Conservation (phyloP, 2,113 vertebrate genomes). For the Clarias batrachus region DNA sequence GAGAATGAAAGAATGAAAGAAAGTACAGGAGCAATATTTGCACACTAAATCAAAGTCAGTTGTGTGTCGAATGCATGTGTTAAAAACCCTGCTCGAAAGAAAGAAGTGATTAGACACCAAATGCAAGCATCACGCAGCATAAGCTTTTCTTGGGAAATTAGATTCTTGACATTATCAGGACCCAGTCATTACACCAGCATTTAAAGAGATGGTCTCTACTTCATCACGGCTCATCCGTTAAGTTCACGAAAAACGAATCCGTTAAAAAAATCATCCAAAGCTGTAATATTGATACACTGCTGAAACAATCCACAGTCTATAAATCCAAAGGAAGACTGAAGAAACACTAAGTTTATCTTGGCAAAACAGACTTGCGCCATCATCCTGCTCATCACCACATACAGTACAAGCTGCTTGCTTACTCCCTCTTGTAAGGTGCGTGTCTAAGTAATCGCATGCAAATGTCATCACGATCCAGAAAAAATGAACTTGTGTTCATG, state of each 20-base stretch:
- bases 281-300: not conserved
- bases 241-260: not conserved
- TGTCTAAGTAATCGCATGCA: not conserved
- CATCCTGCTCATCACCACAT: not conserved
- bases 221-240: not conserved
- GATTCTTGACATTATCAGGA: not conserved
- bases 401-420: not conserved
- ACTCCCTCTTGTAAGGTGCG: not conserved
- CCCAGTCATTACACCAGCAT: slow-evolving; percentile 14
- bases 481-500: not conserved
- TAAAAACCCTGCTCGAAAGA: slow-evolving; percentile 42
- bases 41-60: slow-evolving; percentile 41
- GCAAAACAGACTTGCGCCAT: not conserved
- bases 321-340: not conserved
- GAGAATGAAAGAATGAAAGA: slow-evolving; percentile 45
- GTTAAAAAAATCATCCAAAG: not conserved
- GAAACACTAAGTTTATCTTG: not conserved
- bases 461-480: not conserved
- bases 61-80: slow-evolving; percentile 38
- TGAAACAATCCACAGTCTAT: not conserved
- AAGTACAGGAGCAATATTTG: slow-evolving; percentile 45
- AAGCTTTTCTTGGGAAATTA: not conserved
- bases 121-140: slow-evolving; percentile 36
- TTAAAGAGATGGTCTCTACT: not conserved
- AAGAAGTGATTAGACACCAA: slow-evolving; percentile 34